phyloP scores from a whole-genome alignment of 1,140 invertebrate species.

The Pseudobourletiella spinata region DNA sequence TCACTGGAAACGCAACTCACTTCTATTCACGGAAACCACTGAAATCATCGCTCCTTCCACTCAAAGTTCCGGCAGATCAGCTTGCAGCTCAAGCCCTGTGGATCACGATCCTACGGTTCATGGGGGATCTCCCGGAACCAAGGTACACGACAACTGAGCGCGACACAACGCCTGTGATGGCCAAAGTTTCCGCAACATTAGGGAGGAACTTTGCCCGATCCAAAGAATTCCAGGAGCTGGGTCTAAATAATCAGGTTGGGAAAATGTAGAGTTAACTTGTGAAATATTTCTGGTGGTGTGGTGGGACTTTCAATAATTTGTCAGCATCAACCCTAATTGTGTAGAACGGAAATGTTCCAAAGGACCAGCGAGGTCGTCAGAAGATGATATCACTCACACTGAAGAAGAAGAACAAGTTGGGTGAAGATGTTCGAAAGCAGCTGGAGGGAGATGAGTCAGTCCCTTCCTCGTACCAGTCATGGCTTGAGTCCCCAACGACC shows the following conservation, averaged over 20 bases:
- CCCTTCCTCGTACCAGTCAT: constrained; percentile 87
- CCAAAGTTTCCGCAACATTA: constrained; percentile 93
- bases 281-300: too few species aligned
- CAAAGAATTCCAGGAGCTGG: constrained; percentile 86
- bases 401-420: constrained; percentile 94
- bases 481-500: constrained; percentile 90
- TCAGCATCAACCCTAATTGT: too few species aligned
- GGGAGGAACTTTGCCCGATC: constrained; percentile 92
- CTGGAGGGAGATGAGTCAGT: constrained; percentile 84
- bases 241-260: too few species aligned
- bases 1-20: constrained; percentile 89
- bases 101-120: constrained; percentile 95
- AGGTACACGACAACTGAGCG: constrained; percentile 88
- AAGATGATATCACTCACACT: constrained; percentile 92
- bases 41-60: constrained; percentile 81
- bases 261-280: not conserved
- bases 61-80: constrained; percentile 85
- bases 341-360: constrained; percentile 59
- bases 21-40: constrained; percentile 87
- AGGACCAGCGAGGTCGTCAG: constrained; percentile 79
- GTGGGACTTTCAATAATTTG: too few species aligned
- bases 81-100: constrained; percentile 93
- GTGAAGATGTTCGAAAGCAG: constrained; percentile 81
- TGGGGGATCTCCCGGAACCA: constrained; percentile 92
- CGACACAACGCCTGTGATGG: constrained; percentile 97